Base-by-base conservation (phyloP, 2,113 vertebrate genomes). In the Gadus macrocephalus region DNA sequence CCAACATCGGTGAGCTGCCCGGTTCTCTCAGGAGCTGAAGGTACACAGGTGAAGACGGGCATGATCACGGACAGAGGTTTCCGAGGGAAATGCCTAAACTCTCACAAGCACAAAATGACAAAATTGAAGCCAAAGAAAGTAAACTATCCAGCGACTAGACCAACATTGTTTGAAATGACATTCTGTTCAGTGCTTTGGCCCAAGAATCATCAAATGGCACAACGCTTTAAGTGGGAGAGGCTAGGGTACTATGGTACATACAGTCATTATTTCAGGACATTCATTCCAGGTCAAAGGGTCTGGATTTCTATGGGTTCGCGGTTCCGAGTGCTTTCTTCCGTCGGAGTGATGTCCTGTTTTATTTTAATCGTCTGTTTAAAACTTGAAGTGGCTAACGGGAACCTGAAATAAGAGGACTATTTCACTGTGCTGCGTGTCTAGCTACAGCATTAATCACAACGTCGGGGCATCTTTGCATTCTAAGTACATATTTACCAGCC, bases 181-280 rank as follows among this genome's bases (percentile, higher is more conserved):
- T 74, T 78, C 67, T 72, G 69, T 69, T 68, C 68, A 80, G 71
- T 63, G 71, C 75, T 76, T 83, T 77, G 76, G 70, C 72, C 77
- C 61, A 58, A 70, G 42, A 49, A 49, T 11, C 42, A 9, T 62
- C 64, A 16, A 66, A 76, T 77, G 74, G 80, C 77, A 81, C 69
- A 59, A 65, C 31, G 69, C 1, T 62, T 76, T 68, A 75, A 64
- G 59, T 62, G 66, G 61, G 61, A 68, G 61, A 66, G 20, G 55
- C 76, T 70, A 77, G 8, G 22, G 79, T 71, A 66, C 63, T 69
- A 62, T 53, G 53, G 72, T 73, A 69, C 53, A 79, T 68, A 74
- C 60, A 68, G 53, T 68, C 67, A 58, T 56, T 68, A 49, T 12
- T 68, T 71, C 3, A 19, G 65, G 64, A 38, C 67, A 59, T 56